Conservation (phyloP, 2,888 invertebrate genomes). For the Pristionchus exspectatus region DNA sequence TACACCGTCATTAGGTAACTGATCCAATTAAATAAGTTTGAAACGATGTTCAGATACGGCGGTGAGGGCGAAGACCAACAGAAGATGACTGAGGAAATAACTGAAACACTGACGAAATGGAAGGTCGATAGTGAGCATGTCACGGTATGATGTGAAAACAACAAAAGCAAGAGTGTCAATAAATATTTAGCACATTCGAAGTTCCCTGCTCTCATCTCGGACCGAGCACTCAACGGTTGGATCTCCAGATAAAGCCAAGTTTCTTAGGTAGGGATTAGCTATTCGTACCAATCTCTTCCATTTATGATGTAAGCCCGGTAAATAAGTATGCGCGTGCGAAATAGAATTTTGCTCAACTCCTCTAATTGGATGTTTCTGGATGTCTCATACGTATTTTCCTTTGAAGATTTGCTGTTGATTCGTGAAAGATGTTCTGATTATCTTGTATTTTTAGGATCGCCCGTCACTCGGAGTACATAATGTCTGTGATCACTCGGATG, state of each 20-base stretch:
- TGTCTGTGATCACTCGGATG: conserved; percentile 41
- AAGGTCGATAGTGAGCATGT: neutral
- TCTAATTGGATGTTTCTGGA: too few relatives aligned
- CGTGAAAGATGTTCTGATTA: neutral
- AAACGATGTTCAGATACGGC: conserved; percentile 25
- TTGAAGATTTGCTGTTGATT: neutral
- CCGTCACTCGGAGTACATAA: conserved; percentile 29
- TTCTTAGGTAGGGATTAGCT: neutral
- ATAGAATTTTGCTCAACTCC: too few relatives aligned
- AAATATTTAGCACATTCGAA: conserved; percentile 37
- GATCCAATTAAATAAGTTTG: neutral
- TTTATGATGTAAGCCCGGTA: neutral
- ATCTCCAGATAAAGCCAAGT: conserved; percentile 15
- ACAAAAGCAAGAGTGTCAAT: neutral
- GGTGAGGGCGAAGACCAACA: neutral
- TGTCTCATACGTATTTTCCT: too few relatives aligned
- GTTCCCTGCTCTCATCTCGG: neutral
- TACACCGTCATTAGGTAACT: conserved; percentile 18
- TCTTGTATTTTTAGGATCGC: neutral
- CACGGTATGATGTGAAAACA: neutral
- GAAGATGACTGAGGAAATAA: conserved; percentile 31
- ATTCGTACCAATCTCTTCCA: neutral
- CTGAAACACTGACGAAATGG: neutral
- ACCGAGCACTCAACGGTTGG: conserved; percentile 8
- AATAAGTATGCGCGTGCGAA: too few relatives aligned